Conservation (phyloP, 2,888 invertebrate species). For the Drosophila vallismaia region DNA sequence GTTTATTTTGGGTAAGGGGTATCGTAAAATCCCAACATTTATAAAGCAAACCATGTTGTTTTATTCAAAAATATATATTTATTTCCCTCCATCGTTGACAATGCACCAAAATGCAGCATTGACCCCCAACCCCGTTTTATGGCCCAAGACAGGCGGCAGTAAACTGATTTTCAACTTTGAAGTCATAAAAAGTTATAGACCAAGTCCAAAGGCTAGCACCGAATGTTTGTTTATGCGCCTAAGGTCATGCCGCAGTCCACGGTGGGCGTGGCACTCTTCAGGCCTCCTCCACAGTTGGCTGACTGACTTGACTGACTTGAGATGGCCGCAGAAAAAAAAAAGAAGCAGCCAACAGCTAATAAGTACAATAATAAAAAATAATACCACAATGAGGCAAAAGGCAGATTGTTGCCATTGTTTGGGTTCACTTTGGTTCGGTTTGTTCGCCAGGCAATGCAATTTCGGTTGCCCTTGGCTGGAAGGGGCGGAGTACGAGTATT, state of each 20-base stretch:
- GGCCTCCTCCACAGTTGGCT: slow-evolving; percentile 60
- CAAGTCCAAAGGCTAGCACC: slow-evolving; percentile 49
- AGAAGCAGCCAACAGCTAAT: slow-evolving; percentile 49
- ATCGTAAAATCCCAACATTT: too few species aligned
- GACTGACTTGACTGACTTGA: slow-evolving; percentile 36
- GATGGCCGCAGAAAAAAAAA: slow-evolving; percentile 43
- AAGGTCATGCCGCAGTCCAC: slow-evolving; percentile 63
- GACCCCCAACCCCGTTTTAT: slow-evolving; percentile 57
- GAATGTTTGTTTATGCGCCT: slow-evolving; percentile 70
- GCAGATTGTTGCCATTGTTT: slow-evolving; percentile 45
- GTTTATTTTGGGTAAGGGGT: too few species aligned
- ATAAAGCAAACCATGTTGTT: too few species aligned
- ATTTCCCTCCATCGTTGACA: slow-evolving; percentile 24
- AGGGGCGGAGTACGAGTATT: slow-evolving; percentile 19
- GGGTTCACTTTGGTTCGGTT: slow-evolving; percentile 34
- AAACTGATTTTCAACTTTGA: slow-evolving; percentile 42
- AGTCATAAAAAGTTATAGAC: slow-evolving; percentile 48
- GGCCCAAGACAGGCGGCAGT: slow-evolving; percentile 25
- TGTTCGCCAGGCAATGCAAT: slow-evolving; percentile 40
- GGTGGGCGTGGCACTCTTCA: slow-evolving; percentile 46
- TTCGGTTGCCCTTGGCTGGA: slow-evolving; percentile 40
- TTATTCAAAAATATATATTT: neutral
- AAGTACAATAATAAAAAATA: slow-evolving; percentile 59
- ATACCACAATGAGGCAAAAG: slow-evolving; percentile 40
- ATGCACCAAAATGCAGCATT: slow-evolving; percentile 50